Evolutionary conservation across 1,140 invertebrate genomes (phyloP).

Genomic region (Trachelipus rathkii): DNA sequence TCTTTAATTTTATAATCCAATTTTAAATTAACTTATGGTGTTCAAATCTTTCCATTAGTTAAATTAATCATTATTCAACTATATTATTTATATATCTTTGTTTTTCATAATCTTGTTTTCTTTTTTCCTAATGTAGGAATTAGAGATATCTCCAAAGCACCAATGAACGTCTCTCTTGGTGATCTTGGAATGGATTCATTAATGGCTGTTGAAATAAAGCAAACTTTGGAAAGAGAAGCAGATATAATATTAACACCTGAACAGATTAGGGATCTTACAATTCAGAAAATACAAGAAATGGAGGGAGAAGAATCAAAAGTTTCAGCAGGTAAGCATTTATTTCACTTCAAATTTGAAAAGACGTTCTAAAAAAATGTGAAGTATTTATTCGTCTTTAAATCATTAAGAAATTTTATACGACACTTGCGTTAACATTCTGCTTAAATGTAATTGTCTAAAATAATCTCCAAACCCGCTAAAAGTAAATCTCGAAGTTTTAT

Average conservation of each 20-base stretch:
- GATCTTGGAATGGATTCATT: conserved; percentile 96
- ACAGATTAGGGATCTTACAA: conserved; percentile 78
- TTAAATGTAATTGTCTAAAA: too few species aligned
- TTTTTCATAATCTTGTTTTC: too few species aligned
- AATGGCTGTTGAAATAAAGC: conserved; percentile 97
- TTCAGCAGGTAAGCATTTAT: conserved; percentile 47
- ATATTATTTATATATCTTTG: conserved; percentile 32
- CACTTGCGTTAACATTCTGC: too few species aligned
- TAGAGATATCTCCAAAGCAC: conserved; percentile 74
- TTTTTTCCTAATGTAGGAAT: conserved; percentile 53
- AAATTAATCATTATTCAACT: not conserved
- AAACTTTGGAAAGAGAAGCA: conserved; percentile 86
- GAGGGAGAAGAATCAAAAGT: conserved; percentile 51
- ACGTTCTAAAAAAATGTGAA: too few species aligned
- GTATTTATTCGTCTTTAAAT: too few species aligned
- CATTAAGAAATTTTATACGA: too few species aligned
- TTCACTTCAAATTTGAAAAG: too few species aligned
- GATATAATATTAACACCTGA: conserved; percentile 81
- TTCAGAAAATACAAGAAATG: conserved; percentile 67
- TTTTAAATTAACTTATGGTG: too few species aligned
- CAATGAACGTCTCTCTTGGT: conserved; percentile 67
- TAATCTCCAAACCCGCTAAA: too few species aligned
- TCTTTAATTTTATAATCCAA: too few species aligned
- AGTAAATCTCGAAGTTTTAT: too few species aligned
- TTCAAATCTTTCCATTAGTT: not conserved